Evolutionary conservation across 2,888 invertebrate genomes (phyloP), one percentile per base, ranked within the genome.

Genomic region (Baronia brevicornis): DNA sequence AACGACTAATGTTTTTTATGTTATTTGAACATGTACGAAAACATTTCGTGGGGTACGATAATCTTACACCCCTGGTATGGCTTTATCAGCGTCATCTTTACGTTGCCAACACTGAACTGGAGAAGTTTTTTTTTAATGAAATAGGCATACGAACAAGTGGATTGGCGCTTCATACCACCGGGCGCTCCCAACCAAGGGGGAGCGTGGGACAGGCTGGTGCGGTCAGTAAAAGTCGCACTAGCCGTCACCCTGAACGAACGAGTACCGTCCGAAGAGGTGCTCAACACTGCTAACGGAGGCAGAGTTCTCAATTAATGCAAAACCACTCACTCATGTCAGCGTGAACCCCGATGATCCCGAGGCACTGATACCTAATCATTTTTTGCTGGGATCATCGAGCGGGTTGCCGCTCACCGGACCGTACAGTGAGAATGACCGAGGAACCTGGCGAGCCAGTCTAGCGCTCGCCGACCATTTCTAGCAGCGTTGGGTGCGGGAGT

Each of bases 401-500:
- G 6, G 11, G 6, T 2, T 22, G 22, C 11, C 8, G 5, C 9
- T 11, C 22, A 8, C 10, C 22, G 3, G 22, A 22, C 5, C 17
- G 2, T 18, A 31, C 5, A 9, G 8, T n/a, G n/a, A n/a, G n/a
- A n/a, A n/a, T n/a, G n/a, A n/a, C 2, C 19, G 28, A 11, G 10
- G 19, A 5, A 18, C 15, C 2, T 39, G 41, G 41, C 5, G 36
- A n/a, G n/a, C 13, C 5, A 24, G 36, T n/a, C 39, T 36, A 19
- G 7, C 23, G 17, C 19, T 42, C 0, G 25, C 42, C 2, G 34
- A 39, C 20, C 15, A 30, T 4, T 42, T 39, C 26, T 42, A 36
- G 39, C 4, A 3, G 8, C 19, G 42, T 3, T 39, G 36, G 39
- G 22, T 39, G 0, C 17, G 19, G 2, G 36, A 39, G 7, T 18